phyloP scores from a whole-genome alignment of 2,888 invertebrate species.

The Spicauda simplicius region DNA sequence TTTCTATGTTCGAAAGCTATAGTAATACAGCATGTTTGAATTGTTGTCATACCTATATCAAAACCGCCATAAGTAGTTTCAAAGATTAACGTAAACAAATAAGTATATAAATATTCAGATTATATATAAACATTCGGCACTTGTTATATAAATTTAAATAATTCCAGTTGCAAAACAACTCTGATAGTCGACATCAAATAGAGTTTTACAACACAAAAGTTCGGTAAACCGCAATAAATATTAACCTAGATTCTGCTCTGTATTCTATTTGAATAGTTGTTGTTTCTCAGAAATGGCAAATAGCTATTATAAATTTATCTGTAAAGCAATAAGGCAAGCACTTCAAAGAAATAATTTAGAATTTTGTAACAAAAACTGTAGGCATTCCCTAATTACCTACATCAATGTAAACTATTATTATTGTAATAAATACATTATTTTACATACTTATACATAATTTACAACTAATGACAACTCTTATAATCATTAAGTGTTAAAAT shows the following conservation, averaged over 20 bases:
- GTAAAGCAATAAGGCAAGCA: background rate
- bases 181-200: conserved; percentile 9
- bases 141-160: background rate
- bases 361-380: background rate
- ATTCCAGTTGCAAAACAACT: conserved; percentile 12
- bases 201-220: conserved; percentile 20
- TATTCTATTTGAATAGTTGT: conserved; percentile 25
- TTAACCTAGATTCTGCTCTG: conserved; percentile 26
- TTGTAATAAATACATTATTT: too few species aligned
- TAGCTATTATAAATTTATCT: conserved; percentile 9
- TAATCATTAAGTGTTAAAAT: background rate
- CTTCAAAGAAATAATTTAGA: background rate
- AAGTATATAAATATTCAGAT: too few species aligned
- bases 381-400: background rate
- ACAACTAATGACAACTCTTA: too few species aligned
- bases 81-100: too few species aligned
- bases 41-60: too few species aligned
- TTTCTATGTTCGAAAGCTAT: too few species aligned
- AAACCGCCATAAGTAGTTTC: too few species aligned
- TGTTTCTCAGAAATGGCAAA: conserved; percentile 11
- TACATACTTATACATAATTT: too few species aligned
- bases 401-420: background rate
- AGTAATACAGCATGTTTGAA: too few species aligned
- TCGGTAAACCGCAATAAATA: conserved; percentile 36
- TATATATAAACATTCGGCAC: background rate